phyloP scores from a whole-genome alignment of 1,140 invertebrate genomes.

The Euwallacea similis region DNA sequence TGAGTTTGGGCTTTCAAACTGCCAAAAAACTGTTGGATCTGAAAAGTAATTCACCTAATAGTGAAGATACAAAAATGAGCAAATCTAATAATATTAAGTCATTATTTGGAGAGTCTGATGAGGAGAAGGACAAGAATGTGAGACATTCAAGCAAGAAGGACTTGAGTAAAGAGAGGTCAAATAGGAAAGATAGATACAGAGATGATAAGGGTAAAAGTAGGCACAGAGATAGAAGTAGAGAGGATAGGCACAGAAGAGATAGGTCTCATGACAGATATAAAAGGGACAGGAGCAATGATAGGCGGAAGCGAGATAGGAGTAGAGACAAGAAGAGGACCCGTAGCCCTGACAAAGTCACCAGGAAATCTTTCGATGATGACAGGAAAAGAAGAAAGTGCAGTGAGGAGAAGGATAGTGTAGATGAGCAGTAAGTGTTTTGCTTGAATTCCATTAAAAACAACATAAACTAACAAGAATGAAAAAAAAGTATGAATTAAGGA shows the following conservation, averaged over 20 bases:
- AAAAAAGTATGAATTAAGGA: too few species aligned
- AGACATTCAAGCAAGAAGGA: constrained; percentile 13
- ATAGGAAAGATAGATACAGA: constrained; percentile 18
- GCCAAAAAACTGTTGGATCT: constrained; percentile 3
- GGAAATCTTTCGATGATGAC: constrained; percentile 22
- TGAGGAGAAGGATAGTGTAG: constrained; percentile 20
- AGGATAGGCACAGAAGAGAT: constrained; percentile 24
- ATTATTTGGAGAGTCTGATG: constrained; percentile 40
- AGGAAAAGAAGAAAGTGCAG: constrained; percentile 34
- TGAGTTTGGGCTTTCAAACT: constrained; percentile 17
- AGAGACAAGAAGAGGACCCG: constrained; percentile 31
- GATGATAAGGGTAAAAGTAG: constrained; percentile 20
- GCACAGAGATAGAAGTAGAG: constrained; percentile 30
- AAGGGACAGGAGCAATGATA: constrained; percentile 16
- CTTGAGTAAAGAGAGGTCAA: constrained; percentile 10
- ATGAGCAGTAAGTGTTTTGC: too few species aligned
- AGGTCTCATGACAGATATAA: constrained; percentile 26
- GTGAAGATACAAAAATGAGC: constrained; percentile 10
- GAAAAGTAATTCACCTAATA: background rate
- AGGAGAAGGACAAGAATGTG: constrained; percentile 15
- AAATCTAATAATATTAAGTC: constrained; percentile 31
- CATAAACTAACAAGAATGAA: too few species aligned
- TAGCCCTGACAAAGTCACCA: constrained; percentile 17
- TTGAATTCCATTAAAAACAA: too few species aligned
- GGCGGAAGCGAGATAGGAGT: constrained; percentile 20